phyloP scores from a whole-genome alignment of 2,113 vertebrate species.

The Egretta garzetta region DNA sequence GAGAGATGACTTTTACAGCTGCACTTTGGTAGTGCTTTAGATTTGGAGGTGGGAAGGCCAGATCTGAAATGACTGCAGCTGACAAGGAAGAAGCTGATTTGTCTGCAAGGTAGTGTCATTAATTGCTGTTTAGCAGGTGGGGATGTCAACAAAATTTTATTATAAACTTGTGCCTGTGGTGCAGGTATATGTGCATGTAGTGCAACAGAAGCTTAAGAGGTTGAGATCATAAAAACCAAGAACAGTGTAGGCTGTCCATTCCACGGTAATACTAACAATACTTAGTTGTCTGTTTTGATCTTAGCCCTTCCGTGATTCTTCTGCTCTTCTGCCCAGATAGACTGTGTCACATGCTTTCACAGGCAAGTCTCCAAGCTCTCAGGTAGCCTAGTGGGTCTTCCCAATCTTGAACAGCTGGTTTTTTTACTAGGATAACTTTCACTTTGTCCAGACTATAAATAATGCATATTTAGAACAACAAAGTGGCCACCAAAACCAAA shows the following conservation, averaged over 20 bases:
- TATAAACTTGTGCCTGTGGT: background rate
- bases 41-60: background rate
- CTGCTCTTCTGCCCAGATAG: background rate
- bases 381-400: background rate
- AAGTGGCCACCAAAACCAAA: background rate
- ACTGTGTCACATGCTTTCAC: fast-evolving
- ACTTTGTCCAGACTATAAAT: background rate
- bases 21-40: background rate
- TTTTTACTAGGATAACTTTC: background rate
- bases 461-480: background rate
- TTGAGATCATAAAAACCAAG: background rate
- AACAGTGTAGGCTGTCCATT: background rate
- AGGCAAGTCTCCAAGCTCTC: background rate
- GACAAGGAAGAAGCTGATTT: background rate
- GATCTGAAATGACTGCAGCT: background rate
- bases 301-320: background rate
- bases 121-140: background rate
- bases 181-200: background rate
- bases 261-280: background rate
- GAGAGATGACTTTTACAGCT: slow-evolving; percentile 29
- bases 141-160: background rate
- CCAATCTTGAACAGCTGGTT: background rate
- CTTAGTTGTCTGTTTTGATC: background rate
- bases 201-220: background rate
- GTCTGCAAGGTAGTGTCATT: background rate